Conservation (phyloP, 2,113 vertebrate species). For the Puntigrus tetrazona region DNA sequence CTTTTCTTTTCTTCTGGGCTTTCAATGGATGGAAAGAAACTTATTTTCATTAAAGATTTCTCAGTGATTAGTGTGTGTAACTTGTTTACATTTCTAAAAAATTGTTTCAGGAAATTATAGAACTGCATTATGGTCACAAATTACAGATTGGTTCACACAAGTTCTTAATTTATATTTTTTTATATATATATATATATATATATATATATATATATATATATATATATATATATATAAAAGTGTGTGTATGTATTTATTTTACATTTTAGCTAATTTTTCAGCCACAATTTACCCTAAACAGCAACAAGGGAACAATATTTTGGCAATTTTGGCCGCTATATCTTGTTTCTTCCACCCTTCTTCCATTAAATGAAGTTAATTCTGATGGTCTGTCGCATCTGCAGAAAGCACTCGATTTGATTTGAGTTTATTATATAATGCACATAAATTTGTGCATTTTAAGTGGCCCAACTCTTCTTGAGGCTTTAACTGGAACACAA, state of each 20-base stretch:
- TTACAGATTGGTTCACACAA: background rate
- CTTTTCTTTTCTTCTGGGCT: background rate
- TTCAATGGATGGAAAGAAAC: background rate
- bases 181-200: no score
- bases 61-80: background rate
- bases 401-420: background rate
- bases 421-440: constrained; percentile 3
- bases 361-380: background rate
- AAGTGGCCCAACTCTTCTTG: background rate
- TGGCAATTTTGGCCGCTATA: background rate
- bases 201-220: no score
- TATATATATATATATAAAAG: no score
- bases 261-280: background rate
- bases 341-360: background rate
- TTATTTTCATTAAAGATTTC: background rate
- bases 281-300: background rate
- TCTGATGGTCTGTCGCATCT: background rate
- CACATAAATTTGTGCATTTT: background rate
- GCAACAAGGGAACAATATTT: background rate
- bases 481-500: background rate
- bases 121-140: background rate
- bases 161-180: background rate
- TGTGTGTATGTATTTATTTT: no score
- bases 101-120: background rate
- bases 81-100: background rate